Evolutionary conservation across 2,888 invertebrate genomes (phyloP).

Genomic region (Mesochorus sp.): DNA sequence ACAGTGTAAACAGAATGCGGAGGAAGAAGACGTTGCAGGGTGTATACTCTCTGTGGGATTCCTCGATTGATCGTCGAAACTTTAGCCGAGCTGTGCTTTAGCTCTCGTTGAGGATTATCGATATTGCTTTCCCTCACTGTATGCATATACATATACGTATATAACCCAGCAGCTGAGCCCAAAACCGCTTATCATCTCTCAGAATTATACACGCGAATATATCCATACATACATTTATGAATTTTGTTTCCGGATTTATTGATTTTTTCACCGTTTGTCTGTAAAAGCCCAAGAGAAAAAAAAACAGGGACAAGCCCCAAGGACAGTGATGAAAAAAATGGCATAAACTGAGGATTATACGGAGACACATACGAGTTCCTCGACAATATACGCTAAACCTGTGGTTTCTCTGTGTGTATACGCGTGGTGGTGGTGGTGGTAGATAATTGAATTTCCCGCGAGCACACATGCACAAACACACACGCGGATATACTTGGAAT

Average conservation of each 20-base stretch:
- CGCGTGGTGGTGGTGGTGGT: constrained; percentile 7
- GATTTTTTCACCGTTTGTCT: neutral
- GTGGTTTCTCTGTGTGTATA: no score
- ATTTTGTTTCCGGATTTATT: constrained; percentile 4
- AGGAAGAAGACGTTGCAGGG: neutral
- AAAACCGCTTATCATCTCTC: constrained; percentile 41
- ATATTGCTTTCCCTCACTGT: constrained; percentile 44
- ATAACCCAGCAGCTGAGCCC: constrained; percentile 24
- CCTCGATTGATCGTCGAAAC: constrained; percentile 56
- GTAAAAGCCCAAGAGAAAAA: neutral
- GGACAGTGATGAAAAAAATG: constrained; percentile 34
- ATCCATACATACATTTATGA: neutral
- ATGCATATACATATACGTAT: neutral
- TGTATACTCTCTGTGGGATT: constrained; percentile 10
- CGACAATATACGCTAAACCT: neutral
- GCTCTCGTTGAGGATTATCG: constrained; percentile 50
- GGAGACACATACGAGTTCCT: neutral
- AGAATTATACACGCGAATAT: constrained; percentile 9
- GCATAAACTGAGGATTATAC: constrained; percentile 31
- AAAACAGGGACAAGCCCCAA: neutral
- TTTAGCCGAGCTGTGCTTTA: constrained; percentile 26
- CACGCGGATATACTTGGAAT: neutral
- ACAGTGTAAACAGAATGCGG: neutral
- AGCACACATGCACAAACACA: neutral
- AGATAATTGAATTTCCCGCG: constrained; percentile 50